Conservation (phyloP, 2,797 vertebrate genomes). For the Mormyrops boulengeri region DNA sequence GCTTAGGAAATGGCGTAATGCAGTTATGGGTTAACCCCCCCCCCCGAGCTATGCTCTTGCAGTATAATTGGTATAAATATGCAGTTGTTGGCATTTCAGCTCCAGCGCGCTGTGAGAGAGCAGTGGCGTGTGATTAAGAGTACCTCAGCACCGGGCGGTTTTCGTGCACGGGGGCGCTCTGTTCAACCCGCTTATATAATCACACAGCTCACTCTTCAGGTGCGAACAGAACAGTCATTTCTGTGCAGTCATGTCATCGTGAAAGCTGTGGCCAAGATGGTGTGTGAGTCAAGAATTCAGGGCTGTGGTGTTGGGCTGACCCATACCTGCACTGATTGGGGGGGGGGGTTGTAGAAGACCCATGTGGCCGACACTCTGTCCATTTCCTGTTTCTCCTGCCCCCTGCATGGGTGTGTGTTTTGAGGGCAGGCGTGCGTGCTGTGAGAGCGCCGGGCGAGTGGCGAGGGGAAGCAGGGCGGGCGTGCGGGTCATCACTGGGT, state of each 20-base stretch:
- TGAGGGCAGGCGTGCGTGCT: background rate
- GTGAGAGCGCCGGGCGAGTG: background rate
- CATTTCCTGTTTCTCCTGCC: background rate
- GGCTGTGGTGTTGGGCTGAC: no score
- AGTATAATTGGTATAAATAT: background rate
- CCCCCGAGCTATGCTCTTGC: background rate
- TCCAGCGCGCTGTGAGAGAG: background rate
- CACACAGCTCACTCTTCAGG: constrained; percentile 36
- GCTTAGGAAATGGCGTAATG: background rate
- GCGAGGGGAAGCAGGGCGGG: no score
- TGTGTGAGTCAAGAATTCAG: no score
- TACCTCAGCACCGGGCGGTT: background rate
- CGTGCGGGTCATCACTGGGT: background rate
- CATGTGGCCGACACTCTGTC: background rate
- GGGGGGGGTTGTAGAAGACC: background rate
- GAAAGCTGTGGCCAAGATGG: constrained; percentile 19
- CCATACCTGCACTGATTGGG: no score
- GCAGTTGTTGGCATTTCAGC: background rate
- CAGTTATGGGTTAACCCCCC: background rate
- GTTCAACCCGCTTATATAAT: constrained; percentile 48
- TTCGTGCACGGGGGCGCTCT: constrained; percentile 37
- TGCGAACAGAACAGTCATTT: constrained; percentile 40
- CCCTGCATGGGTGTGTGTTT: background rate
- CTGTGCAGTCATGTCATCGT: constrained; percentile 34
- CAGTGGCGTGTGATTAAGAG: background rate